A percentile compares a stretch with the other conserved stretches of the same genome.
Conservation (phyloP, 2,113 vertebrate species). For the Caranx ignobilis region DNA sequence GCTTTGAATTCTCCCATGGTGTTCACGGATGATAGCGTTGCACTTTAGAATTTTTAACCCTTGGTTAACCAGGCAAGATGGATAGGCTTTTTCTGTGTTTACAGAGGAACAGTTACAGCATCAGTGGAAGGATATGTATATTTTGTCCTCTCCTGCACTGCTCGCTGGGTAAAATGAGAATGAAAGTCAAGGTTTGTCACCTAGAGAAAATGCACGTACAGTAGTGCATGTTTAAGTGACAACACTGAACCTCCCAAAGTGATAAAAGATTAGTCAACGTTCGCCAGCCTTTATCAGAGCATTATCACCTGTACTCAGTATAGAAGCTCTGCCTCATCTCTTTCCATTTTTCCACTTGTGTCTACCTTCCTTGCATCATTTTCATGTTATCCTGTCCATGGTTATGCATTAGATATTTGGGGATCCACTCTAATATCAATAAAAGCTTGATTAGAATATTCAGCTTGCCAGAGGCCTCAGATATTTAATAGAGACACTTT, state of each 20-base stretch:
- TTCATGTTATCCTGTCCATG: neutral
- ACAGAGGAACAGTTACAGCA: neutral
- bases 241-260: neutral
- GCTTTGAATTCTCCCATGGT: conserved; percentile 49
- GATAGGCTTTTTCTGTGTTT: neutral
- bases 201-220: neutral
- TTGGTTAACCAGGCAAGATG: neutral
- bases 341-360: neutral
- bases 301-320: neutral
- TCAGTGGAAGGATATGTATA: too few species aligned
- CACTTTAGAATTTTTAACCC: conserved; percentile 30
- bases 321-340: neutral
- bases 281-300: neutral
- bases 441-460: neutral
- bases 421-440: neutral
- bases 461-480: neutral
- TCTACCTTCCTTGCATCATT: neutral
- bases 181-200: neutral
- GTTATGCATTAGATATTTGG: neutral
- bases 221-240: neutral
- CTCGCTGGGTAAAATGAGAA: neutral
- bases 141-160: too few species aligned
- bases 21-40: conserved; percentile 21
- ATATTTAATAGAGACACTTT: neutral
- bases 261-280: neutral